These are phyloP conservation scores for Platyrinchus mystaceus DNA, from an alignment of 2,797 vertebrate genomes.

Conservation along the genomic window DNA sequence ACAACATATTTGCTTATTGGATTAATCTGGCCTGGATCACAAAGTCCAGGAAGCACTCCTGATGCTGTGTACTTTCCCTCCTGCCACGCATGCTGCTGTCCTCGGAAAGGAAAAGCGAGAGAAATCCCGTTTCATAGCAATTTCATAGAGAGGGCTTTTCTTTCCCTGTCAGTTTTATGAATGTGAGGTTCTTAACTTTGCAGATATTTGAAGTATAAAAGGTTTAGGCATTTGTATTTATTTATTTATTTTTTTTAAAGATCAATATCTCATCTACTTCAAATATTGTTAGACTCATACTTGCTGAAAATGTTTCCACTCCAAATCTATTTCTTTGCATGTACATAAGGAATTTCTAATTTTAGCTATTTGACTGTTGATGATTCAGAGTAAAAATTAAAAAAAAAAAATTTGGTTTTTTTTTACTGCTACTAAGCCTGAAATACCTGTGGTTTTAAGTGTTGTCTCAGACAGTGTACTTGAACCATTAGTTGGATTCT, in stretches of 20 bases:
- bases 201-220: constrained; percentile 18
- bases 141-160: neutral
- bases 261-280: constrained; percentile 51
- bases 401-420: neutral
- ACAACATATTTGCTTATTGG: neutral
- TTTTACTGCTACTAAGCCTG: neutral
- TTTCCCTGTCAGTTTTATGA: neutral
- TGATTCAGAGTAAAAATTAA: constrained; percentile 33
- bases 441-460: constrained; percentile 28
- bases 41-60: neutral
- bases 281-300: constrained; percentile 25
- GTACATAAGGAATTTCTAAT: neutral
- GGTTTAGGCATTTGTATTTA: neutral
- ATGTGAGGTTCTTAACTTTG: neutral
- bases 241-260: constrained; percentile 22
- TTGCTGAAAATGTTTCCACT: constrained; percentile 21
- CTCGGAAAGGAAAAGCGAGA: neutral
- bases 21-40: neutral
- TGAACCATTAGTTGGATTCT: neutral
- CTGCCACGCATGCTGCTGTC: neutral
- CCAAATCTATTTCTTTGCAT: neutral
- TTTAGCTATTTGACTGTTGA: constrained; percentile 9
- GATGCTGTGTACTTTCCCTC: neutral
- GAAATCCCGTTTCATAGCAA: neutral
- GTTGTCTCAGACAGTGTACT: neutral